A percentile compares a stretch with the other conserved stretches of the same genome.
These are phyloP conservation scores for Cryptoleucopteryx plumbea DNA, from an alignment of 2,113 vertebrate species.

Conservation along the genomic window DNA sequence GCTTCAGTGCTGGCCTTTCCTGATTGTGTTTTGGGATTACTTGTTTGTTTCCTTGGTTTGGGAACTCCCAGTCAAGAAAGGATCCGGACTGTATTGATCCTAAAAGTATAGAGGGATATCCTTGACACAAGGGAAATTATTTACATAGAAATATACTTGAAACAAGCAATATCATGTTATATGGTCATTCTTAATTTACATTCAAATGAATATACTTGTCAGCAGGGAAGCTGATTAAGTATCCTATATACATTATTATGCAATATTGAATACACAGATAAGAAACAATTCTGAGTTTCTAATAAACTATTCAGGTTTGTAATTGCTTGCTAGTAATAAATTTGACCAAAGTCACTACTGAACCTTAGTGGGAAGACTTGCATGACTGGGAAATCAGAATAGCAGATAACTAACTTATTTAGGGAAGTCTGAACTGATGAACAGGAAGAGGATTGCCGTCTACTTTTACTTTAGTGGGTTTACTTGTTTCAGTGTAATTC, in stretches of 20 bases:
- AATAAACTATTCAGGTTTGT: not conserved
- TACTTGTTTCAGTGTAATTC: not conserved
- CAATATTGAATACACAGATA: not conserved
- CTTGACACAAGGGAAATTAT: not conserved
- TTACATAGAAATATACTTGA: not conserved
- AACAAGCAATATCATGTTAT: not conserved
- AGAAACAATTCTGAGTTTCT: not conserved
- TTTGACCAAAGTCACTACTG: not conserved
- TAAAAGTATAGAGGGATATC: not conserved
- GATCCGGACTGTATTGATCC: not conserved
- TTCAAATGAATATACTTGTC: not conserved
- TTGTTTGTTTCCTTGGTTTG: not conserved
- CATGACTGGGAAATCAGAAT: not conserved
- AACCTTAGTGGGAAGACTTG: not conserved
- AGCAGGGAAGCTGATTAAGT: not conserved
- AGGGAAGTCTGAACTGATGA: not conserved
- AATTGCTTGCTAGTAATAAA: not conserved
- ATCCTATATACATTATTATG: not conserved
- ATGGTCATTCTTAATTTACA: not conserved
- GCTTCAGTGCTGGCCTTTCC: not conserved
- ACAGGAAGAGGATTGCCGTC: not conserved
- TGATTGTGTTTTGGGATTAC: not conserved
- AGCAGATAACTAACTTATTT: not conserved
- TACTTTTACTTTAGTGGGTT: not conserved
- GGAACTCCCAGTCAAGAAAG: not conserved